Conservation (phyloP, 2,113 vertebrate species). For the Ceyx melanurus region DNA sequence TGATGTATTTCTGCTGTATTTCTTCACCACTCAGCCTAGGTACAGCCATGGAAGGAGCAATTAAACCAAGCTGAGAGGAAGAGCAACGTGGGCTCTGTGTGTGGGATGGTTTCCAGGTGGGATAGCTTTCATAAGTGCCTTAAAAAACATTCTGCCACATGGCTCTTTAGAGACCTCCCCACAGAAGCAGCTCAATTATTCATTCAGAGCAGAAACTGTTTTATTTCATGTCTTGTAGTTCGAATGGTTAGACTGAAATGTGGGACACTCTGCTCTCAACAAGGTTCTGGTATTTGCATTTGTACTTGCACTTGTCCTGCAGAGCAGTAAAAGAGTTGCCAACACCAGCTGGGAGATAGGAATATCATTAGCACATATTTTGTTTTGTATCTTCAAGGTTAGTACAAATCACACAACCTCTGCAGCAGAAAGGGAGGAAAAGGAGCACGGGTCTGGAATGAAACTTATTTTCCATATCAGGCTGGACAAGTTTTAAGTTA, state of each 20-base stretch:
- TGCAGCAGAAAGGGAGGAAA: constrained; percentile 13
- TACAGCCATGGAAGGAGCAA: constrained; percentile 48
- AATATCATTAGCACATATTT: constrained; percentile 75
- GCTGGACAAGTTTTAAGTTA: background rate
- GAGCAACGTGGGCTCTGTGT: constrained; percentile 45
- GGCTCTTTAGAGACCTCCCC: constrained; percentile 60
- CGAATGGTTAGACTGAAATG: constrained; percentile 60
- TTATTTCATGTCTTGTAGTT: constrained; percentile 64
- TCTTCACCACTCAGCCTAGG: background rate
- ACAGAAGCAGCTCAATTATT: constrained; percentile 71
- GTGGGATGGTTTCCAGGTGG: constrained; percentile 64
- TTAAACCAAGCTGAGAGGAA: constrained; percentile 64
- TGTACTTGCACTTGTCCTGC: constrained; percentile 68
- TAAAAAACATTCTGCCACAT: constrained; percentile 48
- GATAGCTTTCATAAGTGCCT: constrained; percentile 55
- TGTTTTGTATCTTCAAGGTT: constrained; percentile 68
- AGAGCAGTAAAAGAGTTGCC: constrained; percentile 69
- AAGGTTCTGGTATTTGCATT: constrained; percentile 69
- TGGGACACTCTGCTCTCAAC: constrained; percentile 62
- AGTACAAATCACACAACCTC: constrained; percentile 63
- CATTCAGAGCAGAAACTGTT: constrained; percentile 67
- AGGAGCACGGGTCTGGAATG: background rate
- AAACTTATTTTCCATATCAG: constrained; percentile 30
- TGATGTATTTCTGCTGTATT: background rate
- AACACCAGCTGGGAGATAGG: constrained; percentile 68